Base-by-base conservation (phyloP, 2,888 invertebrate species). In the Oscheius sp. region DNA sequence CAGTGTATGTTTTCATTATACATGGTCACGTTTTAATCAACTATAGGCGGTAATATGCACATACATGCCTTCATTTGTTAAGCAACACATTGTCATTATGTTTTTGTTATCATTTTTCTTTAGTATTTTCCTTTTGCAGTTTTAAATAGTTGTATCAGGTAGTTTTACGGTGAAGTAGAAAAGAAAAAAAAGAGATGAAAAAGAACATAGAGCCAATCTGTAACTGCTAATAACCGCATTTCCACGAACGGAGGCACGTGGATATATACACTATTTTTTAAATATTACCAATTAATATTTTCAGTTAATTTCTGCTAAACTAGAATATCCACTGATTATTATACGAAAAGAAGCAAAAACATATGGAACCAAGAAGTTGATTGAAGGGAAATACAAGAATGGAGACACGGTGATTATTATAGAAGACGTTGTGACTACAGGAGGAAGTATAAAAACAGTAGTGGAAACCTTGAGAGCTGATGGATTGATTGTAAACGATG, bases 331-430 rank as follows among this genome's bases (percentile, higher is more conserved):
- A 0, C 87, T 88, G 86, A 73, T 89, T 68, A 86, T 89, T 57
- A 77, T 84, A 22, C 80, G 98, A 47, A 95, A 96, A 87, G 96
- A 98, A 88, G 91, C 92, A 0, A 98, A 98, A 88, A 90, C 90
- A 0, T 95, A 98, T 86, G 98, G 98, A 0, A 97, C 95, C 0
- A 95, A 94, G 87, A 95, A 95, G 87, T 88, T 95, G 67, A 92
- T 98, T 57, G 98, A 98, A 88, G 98, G 73, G 0, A 49, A 90
- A 71, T 95, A 90, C 84, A 89, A 90, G 71, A 86, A 88, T 32
- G 93, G 92, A 0, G 91, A 95, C 77, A 90, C 88, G 95, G 79
- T 77, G 0, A 88, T 97, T 0, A 92, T 98, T 61, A 90, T 97
- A 65, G 97, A 98, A 88, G 97, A 98, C 88, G 94, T 96, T 0